phyloP scores from a whole-genome alignment of 2,888 invertebrate species.

The Poecilobothrus nobilitatus region DNA sequence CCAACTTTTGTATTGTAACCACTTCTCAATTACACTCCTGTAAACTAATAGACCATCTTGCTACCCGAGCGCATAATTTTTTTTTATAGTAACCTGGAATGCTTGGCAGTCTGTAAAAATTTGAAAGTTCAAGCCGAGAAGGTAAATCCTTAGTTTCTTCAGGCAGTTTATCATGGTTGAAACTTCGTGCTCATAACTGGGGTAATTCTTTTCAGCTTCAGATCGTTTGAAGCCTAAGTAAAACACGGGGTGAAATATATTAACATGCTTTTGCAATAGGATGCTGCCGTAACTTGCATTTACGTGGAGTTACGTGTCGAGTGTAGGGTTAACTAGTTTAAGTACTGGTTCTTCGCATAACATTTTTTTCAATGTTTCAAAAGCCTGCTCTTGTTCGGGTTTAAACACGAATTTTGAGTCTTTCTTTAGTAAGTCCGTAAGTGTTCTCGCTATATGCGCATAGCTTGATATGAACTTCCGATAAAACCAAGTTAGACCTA shows the following conservation, averaged over 20 bases:
- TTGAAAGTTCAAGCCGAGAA: neutral
- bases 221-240: neutral
- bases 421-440: constrained; percentile 25
- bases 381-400: constrained; percentile 21
- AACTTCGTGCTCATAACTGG: neutral
- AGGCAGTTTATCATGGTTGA: neutral
- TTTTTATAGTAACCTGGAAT: neutral
- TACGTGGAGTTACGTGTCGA: neutral
- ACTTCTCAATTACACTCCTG: neutral
- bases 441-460: constrained; percentile 24
- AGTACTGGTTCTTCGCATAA: constrained; percentile 10
- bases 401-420: constrained; percentile 23
- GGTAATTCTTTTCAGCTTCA: neutral
- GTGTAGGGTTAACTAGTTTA: neutral
- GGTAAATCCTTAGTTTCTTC: neutral
- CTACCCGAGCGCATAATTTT: neutral
- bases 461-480: constrained; percentile 27
- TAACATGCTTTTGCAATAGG: neutral
- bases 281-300: neutral
- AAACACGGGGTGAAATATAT: neutral
- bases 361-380: constrained; percentile 22
- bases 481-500: constrained; percentile 30
- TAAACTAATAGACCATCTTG: neutral
- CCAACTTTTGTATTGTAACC: no score
- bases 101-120: neutral